Percentiles rank a stretch among this genome's conserved stretches.
Conservation (phyloP, 2,888 invertebrate genomes). For the Liopterus haemorrhoidalis region DNA sequence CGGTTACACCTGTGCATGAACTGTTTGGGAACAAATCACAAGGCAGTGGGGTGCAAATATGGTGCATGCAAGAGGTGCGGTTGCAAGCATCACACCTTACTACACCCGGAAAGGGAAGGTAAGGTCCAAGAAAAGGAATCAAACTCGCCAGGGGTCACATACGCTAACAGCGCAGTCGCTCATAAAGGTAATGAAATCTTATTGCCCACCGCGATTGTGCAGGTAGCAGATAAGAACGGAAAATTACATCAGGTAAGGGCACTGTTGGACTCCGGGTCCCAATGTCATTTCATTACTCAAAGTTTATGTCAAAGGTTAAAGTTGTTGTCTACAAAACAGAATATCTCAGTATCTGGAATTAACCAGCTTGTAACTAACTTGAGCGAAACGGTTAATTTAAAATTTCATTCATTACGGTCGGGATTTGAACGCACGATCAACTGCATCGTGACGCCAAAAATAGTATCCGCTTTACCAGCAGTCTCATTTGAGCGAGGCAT, state of each 20-base stretch:
- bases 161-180: background rate
- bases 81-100: constrained; percentile 6
- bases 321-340: too few species aligned
- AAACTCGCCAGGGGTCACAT: background rate
- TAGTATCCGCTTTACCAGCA: constrained; percentile 5
- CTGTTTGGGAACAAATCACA: constrained; percentile 1
- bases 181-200: constrained; percentile 3
- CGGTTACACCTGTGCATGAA: constrained; percentile 5
- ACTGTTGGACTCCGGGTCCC: constrained; percentile 12
- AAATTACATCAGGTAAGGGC: constrained; percentile 7
- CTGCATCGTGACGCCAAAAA: constrained; percentile 6
- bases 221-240: constrained; percentile 5
- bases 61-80: constrained; percentile 14
- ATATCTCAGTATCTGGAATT: too few species aligned
- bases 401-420: too few species aligned
- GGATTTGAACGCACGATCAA: too few species aligned
- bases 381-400: background rate
- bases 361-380: background rate
- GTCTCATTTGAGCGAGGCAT: background rate
- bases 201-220: constrained; percentile 3
- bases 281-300: constrained; percentile 10
- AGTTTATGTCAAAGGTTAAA: constrained; percentile 7
- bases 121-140: background rate
- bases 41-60: background rate
- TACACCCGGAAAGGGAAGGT: constrained; percentile 7